Conservation (phyloP, 2,113 vertebrate species). For the Odobenus rosmarus region DNA sequence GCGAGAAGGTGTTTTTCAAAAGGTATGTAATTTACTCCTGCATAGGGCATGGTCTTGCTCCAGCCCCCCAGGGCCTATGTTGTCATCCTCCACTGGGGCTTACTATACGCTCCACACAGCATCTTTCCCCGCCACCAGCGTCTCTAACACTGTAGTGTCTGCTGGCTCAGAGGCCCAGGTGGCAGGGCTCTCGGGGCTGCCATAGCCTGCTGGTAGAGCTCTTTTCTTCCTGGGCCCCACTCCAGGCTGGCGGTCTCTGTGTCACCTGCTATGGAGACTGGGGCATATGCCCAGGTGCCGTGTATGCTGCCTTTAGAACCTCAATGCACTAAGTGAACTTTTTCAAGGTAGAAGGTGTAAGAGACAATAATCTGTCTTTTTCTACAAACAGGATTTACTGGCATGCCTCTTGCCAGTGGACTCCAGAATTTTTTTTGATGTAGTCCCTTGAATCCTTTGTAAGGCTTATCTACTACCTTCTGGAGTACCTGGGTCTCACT, state of each 20-base stretch:
- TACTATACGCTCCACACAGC: rapidly evolving
- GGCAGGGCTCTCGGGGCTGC: too few relatives aligned
- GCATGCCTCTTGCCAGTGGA: too few relatives aligned
- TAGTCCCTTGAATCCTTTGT: not conserved
- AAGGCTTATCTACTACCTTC: not conserved
- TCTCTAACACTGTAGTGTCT: not conserved
- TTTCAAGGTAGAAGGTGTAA: not conserved
- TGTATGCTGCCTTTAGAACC: not conserved
- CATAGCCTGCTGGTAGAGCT: not conserved
- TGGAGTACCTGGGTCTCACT: not conserved
- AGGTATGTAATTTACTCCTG: not conserved
- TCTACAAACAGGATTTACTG: not conserved
- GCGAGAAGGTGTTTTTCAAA: not conserved
- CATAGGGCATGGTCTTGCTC: not conserved
- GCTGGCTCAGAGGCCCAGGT: not conserved
- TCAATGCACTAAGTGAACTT: not conserved
- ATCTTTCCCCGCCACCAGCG: not conserved
- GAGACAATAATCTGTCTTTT: not conserved
- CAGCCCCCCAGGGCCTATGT: too few relatives aligned
- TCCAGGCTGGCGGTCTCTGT: not conserved
- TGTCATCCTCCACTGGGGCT: not conserved
- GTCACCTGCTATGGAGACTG: not conserved
- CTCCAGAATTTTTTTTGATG: not conserved
- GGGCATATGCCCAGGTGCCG: not conserved
- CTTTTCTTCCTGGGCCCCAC: not conserved